Evolutionary conservation across 2,888 invertebrate genomes (phyloP).

Genomic region (Synergus itoensis): DNA sequence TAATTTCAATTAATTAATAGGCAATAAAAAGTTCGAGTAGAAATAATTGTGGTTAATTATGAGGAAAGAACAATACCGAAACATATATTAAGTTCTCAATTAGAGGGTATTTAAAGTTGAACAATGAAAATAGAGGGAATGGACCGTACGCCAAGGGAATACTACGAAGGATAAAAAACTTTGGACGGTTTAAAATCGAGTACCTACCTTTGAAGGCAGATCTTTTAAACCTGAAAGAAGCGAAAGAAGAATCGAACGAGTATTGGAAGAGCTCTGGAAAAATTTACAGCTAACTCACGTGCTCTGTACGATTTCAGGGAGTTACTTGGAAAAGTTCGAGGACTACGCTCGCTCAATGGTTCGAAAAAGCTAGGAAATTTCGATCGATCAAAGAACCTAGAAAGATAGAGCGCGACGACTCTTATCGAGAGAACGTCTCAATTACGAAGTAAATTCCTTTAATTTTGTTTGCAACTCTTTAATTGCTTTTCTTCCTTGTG

Average conservation of each 20-base stretch:
- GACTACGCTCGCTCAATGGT: conserved; percentile 40
- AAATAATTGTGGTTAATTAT: conserved; percentile 2
- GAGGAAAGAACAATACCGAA: neutral
- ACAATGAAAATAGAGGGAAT: conserved; percentile 42
- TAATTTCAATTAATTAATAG: no score
- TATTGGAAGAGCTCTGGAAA: conserved; percentile 43
- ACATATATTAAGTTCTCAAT: conserved; percentile 22
- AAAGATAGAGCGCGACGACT: conserved; percentile 24
- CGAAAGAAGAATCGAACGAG: conserved; percentile 45
- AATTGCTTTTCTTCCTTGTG: conserved; percentile 23
- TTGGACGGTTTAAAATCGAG: conserved; percentile 53
- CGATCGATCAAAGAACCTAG: conserved; percentile 21
- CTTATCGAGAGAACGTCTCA: conserved; percentile 34
- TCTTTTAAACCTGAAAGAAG: conserved; percentile 54
- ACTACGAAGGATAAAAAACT: conserved; percentile 50
- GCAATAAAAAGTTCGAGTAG: neutral
- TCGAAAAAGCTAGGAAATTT: conserved; percentile 45
- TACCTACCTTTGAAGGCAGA: conserved; percentile 48
- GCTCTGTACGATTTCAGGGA: conserved; percentile 50
- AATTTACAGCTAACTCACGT: conserved; percentile 57
- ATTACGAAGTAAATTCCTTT: conserved; percentile 33
- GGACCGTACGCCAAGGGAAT: conserved; percentile 50
- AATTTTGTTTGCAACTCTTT: conserved; percentile 40
- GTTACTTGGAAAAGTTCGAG: conserved; percentile 44
- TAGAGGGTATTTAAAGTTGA: conserved; percentile 25